These are phyloP conservation scores for Teleopsis dalmanni DNA, from an alignment of 1,140 invertebrate genomes.

Conservation along the genomic window DNA sequence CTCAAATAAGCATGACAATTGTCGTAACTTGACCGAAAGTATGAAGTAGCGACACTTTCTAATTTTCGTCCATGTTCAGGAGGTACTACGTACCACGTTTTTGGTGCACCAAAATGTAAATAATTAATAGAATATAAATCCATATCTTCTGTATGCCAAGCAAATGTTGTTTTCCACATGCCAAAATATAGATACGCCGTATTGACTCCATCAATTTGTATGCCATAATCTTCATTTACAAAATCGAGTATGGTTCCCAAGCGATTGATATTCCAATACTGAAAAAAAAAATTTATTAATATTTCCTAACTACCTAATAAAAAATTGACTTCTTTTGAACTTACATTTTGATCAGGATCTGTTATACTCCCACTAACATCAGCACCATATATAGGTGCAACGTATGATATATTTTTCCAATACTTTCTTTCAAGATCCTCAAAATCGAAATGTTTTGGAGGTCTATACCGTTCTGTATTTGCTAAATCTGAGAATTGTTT, in stretches of 20 bases:
- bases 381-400: conserved; percentile 91
- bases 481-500: conserved; percentile 84
- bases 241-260: conserved; percentile 91
- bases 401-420: conserved; percentile 93
- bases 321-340: no score
- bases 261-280: conserved; percentile 87
- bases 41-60: conserved; percentile 85
- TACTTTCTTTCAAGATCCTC: conserved; percentile 96
- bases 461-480: conserved; percentile 67
- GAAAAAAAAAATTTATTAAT: conserved; percentile 13
- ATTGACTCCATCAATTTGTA: conserved; percentile 96
- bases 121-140: conserved; percentile 99
- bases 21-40: conserved; percentile 80
- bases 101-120: conserved; percentile 84
- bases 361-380: conserved; percentile 94
- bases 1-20: conserved; percentile 89
- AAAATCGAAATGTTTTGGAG: conserved; percentile 82
- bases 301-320: no score
- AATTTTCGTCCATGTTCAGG: conserved; percentile 88
- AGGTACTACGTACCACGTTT: conserved; percentile 96
- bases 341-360: conserved; percentile 61
- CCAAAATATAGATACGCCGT: conserved; percentile 99
- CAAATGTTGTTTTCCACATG: conserved; percentile 99
- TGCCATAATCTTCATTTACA: conserved; percentile 91
- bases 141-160: conserved; percentile 99